A percentile compares a stretch with the other conserved stretches of the same genome.
Evolutionary conservation across 92 coral and sea anemone species (phyloP).

Genomic region (Porites lobata): DNA sequence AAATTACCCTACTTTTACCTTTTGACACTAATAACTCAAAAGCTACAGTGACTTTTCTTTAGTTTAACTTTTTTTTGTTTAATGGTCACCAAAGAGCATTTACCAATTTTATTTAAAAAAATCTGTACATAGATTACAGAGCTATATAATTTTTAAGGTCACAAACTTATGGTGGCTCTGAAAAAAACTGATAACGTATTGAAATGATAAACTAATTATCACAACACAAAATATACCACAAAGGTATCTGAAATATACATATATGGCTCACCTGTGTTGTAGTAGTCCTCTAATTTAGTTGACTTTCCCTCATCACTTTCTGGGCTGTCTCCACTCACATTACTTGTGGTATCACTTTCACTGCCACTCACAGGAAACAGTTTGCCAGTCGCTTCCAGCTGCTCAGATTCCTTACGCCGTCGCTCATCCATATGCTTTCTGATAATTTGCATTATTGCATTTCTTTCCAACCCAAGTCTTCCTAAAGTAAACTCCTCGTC

Average conservation of each 20-base stretch:
- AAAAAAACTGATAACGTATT: neutral
- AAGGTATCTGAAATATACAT: constrained; percentile 11
- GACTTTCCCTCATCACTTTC: constrained; percentile 31
- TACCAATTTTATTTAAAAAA: no score
- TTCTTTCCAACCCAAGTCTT: constrained; percentile 51
- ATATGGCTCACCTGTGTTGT: constrained; percentile 45
- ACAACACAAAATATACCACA: constrained; percentile 11
- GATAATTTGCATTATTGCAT: constrained; percentile 60
- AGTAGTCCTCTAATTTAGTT: constrained; percentile 32
- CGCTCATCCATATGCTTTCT: constrained; percentile 70
- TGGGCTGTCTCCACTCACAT: constrained; percentile 15
- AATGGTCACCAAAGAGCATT: no score
- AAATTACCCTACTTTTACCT: neutral
- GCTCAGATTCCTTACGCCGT: constrained; percentile 37
- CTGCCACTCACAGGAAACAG: neutral
- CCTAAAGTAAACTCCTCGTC: constrained; percentile 44
- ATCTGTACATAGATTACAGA: no score
- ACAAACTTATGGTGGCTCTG: no score
- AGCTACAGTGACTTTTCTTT: no score
- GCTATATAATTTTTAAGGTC: no score
- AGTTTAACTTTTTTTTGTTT: no score
- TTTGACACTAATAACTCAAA: no score
- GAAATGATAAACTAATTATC: neutral
- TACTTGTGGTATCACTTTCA: constrained; percentile 1
- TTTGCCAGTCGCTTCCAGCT: neutral